A percentile compares a stretch with the other conserved stretches of the same genome.
Conservation (phyloP, 2,888 invertebrate species). For the Conus canariensis region DNA sequence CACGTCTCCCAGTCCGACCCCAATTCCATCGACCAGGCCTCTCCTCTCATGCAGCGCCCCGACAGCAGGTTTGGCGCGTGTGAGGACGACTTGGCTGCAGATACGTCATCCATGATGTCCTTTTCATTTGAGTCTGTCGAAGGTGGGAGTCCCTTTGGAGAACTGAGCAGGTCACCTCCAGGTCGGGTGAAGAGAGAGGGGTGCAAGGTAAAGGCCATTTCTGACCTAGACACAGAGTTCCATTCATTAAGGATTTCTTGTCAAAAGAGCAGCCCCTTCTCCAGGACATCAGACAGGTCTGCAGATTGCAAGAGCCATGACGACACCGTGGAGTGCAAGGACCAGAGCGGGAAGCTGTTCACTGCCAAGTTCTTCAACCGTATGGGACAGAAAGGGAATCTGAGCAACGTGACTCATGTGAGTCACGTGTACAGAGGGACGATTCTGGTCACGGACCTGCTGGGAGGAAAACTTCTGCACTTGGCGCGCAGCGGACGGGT, state of each 20-base stretch:
- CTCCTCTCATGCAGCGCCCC: neutral
- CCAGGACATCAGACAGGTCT: neutral
- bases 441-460: slow-evolving; percentile 64
- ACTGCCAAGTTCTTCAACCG: slow-evolving; percentile 44
- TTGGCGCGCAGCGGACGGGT: slow-evolving; percentile 45
- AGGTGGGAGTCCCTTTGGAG: too few species aligned
- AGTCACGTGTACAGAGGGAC: slow-evolving; percentile 57
- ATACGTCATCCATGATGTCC: slow-evolving; percentile 23
- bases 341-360: neutral
- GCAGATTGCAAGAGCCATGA: neutral
- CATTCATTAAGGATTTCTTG: too few species aligned
- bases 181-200: neutral
- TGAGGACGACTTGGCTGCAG: neutral
- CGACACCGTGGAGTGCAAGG: neutral
- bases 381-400: slow-evolving; percentile 47
- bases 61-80: neutral
- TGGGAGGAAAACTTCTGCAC: slow-evolving; percentile 54
- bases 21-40: neutral
- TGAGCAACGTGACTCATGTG: slow-evolving; percentile 57
- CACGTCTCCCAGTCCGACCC: neutral
- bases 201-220: neutral
- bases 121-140: neutral
- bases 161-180: neutral
- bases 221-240: neutral
- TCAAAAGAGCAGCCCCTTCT: too few species aligned